Percentiles rank a stretch among this genome's conserved stretches.
Evolutionary conservation across 2,888 invertebrate species (phyloP).

Genomic region (Ellobium chinense): DNA sequence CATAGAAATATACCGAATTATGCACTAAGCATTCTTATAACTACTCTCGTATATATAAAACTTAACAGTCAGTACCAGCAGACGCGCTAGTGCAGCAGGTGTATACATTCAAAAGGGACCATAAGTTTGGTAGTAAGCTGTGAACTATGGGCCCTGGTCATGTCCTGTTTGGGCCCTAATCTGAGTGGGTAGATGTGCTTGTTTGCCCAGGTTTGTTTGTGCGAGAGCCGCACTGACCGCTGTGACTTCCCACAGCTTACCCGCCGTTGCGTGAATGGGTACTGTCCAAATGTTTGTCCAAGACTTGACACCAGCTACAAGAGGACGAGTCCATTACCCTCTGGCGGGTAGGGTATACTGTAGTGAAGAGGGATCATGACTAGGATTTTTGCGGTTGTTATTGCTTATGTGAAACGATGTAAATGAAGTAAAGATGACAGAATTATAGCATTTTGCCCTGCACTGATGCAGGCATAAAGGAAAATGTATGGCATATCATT

Average conservation of each 20-base stretch:
- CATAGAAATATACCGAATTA: no score
- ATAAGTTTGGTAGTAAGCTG: neutral
- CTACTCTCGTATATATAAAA: no score
- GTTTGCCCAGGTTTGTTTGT: slow-evolving; percentile 12
- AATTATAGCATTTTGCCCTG: no score
- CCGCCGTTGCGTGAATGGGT: neutral
- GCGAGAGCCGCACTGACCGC: neutral
- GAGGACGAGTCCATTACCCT: neutral
- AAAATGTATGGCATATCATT: no score
- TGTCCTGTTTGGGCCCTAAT: neutral
- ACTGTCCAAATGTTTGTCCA: slow-evolving; percentile 4
- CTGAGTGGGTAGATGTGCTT: neutral
- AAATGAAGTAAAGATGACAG: no score
- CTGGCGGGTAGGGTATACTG: neutral
- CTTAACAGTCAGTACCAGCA: no score
- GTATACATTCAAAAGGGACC: no score
- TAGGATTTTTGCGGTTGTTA: no score
- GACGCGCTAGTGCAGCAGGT: no score
- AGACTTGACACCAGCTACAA: slow-evolving; percentile 10
- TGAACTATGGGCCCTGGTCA: neutral
- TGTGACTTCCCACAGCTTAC: neutral
- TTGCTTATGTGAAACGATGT: no score
- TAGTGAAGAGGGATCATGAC: neutral
- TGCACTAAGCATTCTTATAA: no score
- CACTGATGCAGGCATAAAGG: no score